Percentiles rank a stretch among this genome's conserved stretches.
phyloP scores from a whole-genome alignment of 2,888 invertebrate species.

The Prosapia bicincta region DNA sequence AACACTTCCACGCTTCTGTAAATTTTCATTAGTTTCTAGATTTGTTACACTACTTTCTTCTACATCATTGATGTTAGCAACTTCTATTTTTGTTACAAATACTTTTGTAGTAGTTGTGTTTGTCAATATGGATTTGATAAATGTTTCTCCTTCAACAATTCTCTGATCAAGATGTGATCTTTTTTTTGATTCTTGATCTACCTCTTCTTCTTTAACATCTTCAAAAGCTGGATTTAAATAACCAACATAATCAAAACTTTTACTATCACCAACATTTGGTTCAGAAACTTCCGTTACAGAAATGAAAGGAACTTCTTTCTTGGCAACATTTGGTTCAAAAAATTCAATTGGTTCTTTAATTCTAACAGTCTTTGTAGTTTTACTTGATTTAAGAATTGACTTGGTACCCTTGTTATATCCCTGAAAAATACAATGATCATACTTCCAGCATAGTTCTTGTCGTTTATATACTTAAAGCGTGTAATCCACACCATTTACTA shows the following conservation, averaged over 20 bases:
- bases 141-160: constrained; percentile 16
- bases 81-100: constrained; percentile 30
- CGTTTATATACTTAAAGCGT: not conserved
- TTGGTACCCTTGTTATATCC: constrained; percentile 42
- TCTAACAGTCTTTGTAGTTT: constrained; percentile 27
- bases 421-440: constrained; percentile 45
- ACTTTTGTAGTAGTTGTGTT: constrained; percentile 19
- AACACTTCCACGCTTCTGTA: constrained; percentile 35
- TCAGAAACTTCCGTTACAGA: constrained; percentile 30
- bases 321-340: constrained; percentile 11
- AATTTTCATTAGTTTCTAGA: not conserved
- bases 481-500: not conserved
- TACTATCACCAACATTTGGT: not conserved
- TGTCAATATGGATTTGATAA: constrained; percentile 19
- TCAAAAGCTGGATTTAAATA: constrained; percentile 30
- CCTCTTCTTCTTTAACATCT: constrained; percentile 22
- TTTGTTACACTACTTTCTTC: not conserved
- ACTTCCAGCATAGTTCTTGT: not conserved
- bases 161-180: not conserved
- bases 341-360: constrained; percentile 27
- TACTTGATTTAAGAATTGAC: constrained; percentile 24
- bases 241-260: constrained; percentile 4
- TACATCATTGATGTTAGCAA: constrained; percentile 25
- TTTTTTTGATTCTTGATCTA: constrained; percentile 2
- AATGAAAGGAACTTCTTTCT: constrained; percentile 35